These are phyloP conservation scores for Acanthiza pusilla DNA, from an alignment of 2,797 vertebrate genomes.

Conservation along the genomic window DNA sequence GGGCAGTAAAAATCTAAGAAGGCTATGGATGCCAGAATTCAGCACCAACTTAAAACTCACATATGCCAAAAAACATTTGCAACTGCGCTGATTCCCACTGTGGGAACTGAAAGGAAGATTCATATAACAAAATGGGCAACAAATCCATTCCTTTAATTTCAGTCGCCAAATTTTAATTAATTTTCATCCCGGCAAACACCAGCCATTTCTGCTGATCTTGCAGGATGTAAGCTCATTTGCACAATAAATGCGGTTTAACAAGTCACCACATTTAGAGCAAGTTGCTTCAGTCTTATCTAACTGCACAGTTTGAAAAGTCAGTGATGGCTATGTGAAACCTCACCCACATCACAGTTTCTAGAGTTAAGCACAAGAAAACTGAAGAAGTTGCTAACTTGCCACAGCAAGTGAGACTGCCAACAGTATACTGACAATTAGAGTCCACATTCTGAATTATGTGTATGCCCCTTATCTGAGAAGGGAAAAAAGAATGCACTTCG, in stretches of 20 bases:
- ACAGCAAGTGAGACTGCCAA: neutral
- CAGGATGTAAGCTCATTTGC: constrained; percentile 45
- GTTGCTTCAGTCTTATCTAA: constrained; percentile 46
- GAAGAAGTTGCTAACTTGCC: neutral
- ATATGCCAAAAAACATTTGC: neutral
- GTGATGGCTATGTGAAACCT: constrained; percentile 56
- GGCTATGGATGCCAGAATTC: neutral
- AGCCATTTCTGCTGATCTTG: constrained; percentile 2
- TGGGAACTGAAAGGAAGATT: constrained; percentile 23
- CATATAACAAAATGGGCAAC: constrained; percentile 11
- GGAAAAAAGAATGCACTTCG: neutral
- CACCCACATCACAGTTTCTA: constrained; percentile 44
- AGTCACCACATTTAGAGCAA: constrained; percentile 58
- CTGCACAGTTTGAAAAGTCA: constrained; percentile 40
- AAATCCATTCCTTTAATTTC: constrained; percentile 48
- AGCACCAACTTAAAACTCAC: neutral
- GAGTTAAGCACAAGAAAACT: neutral
- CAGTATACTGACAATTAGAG: neutral
- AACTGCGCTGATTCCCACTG: neutral
- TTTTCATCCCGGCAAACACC: constrained; percentile 47
- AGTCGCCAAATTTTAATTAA: constrained; percentile 59
- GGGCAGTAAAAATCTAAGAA: neutral
- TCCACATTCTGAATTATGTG: neutral
- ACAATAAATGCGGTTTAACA: constrained; percentile 58
- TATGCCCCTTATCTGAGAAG: neutral